Percentiles rank a stretch among this genome's conserved stretches.
phyloP scores from a whole-genome alignment of 2,113 vertebrate genomes.

The Genyomyrus donnyi region DNA sequence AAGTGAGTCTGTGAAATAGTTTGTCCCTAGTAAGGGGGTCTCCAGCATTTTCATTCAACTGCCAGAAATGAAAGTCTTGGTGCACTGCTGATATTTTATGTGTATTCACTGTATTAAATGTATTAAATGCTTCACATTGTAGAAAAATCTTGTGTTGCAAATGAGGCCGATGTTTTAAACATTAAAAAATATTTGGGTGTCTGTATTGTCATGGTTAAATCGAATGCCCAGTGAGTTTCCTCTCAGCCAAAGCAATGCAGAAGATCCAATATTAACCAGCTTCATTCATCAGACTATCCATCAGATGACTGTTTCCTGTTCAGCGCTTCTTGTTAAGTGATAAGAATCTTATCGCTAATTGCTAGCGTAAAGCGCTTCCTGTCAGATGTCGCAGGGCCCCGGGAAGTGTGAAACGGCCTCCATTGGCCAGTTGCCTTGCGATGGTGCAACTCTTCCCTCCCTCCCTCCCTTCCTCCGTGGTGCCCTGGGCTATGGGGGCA shows the following conservation, averaged over 20 bases:
- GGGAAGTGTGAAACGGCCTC: not conserved
- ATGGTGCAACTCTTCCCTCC: not conserved
- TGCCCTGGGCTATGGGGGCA: not conserved
- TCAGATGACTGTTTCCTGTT: not conserved
- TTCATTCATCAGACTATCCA: slow-evolving; percentile 29
- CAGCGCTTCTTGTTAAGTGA: not conserved
- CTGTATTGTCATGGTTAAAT: not conserved
- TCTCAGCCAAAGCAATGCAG: slow-evolving; percentile 26
- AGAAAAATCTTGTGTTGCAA: not conserved
- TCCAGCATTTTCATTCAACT: not conserved
- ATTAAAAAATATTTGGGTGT: not conserved
- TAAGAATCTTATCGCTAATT: not conserved
- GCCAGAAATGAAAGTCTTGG: not conserved
- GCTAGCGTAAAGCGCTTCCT: not conserved
- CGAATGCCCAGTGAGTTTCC: slow-evolving; percentile 19
- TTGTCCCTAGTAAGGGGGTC: no score
- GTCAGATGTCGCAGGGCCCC: not conserved
- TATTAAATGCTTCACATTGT: not conserved
- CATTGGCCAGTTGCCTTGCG: not conserved
- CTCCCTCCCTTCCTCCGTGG: no score
- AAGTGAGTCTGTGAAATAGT: not conserved
- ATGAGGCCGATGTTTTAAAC: not conserved
- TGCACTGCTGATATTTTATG: not conserved
- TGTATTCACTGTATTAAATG: not conserved
- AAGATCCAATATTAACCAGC: slow-evolving; percentile 21